A percentile compares a stretch with the other conserved stretches of the same genome.
These are phyloP conservation scores for Bombyx huttoni DNA, from an alignment of 2,888 invertebrate genomes.

Conservation along the genomic window DNA sequence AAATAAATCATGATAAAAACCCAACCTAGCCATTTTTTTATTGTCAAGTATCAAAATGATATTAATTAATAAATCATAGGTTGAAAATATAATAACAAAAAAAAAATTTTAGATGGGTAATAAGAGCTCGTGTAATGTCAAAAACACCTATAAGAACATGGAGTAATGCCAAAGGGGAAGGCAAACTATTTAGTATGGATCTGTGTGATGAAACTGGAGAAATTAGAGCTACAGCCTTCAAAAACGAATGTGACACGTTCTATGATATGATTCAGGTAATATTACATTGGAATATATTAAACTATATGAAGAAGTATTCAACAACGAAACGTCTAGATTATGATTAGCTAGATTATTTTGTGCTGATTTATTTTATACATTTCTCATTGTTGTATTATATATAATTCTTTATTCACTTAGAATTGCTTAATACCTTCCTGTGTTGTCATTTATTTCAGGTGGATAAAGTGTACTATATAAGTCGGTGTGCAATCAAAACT, in stretches of 20 bases:
- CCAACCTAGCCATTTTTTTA: no score
- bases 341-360: no score
- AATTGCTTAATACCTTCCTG: no score
- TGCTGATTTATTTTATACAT: no score
- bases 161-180: conserved; percentile 94
- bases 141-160: conserved; percentile 88
- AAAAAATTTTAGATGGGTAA: conserved; percentile 80
- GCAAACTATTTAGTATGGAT: conserved; percentile 93
- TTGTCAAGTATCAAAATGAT: no score
- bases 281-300: conserved; percentile 82
- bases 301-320: conserved; percentile 86
- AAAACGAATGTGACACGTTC: conserved; percentile 88
- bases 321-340: conserved; percentile 5
- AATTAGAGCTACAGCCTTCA: conserved; percentile 93
- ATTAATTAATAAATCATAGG: no score
- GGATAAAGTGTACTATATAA: conserved; percentile 90
- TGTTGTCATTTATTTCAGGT: conserved; percentile 49
- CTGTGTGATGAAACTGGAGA: conserved; percentile 95
- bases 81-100: neutral
- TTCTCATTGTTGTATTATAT: no score
- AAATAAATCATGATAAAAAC: no score
- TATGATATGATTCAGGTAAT: conserved; percentile 88
- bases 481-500: conserved; percentile 87
- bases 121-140: conserved; percentile 88
- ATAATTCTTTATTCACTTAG: no score